phyloP scores from a whole-genome alignment of 2,888 invertebrate genomes.

The Lypha dubia region DNA sequence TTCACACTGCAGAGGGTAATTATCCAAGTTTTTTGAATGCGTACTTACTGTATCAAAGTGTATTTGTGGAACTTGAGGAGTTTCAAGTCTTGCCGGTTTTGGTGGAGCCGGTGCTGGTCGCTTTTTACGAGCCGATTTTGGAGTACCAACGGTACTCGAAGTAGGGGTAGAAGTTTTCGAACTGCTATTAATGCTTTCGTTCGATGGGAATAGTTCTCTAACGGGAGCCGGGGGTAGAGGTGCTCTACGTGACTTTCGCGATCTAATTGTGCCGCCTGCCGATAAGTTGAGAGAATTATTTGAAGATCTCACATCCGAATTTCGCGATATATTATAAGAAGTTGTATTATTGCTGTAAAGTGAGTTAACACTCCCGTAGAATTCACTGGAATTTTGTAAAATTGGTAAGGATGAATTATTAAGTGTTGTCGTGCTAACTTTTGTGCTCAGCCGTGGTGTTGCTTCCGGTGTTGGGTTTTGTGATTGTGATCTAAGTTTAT shows the following conservation, averaged over 20 bases:
- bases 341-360: slow-evolving; percentile 69
- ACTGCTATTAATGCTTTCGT: slow-evolving; percentile 67
- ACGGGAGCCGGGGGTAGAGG: slow-evolving; percentile 78
- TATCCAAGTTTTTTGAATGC: slow-evolving; percentile 78
- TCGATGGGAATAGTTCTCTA: slow-evolving; percentile 76
- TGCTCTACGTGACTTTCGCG: slow-evolving; percentile 78
- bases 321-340: slow-evolving; percentile 75
- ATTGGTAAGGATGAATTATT: slow-evolving; percentile 67
- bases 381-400: slow-evolving; percentile 76
- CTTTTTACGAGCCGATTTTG: slow-evolving; percentile 85
- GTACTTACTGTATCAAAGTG: slow-evolving; percentile 70
- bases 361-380: slow-evolving; percentile 78
- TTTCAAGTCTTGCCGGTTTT: slow-evolving; percentile 75
- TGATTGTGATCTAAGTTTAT: slow-evolving; percentile 79
- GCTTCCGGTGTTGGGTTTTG: slow-evolving; percentile 79
- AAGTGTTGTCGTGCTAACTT: slow-evolving; percentile 67
- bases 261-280: slow-evolving; percentile 77
- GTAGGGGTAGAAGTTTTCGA: slow-evolving; percentile 77
- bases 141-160: slow-evolving; percentile 81
- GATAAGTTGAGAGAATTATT: slow-evolving; percentile 78
- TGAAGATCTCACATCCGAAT: slow-evolving; percentile 77
- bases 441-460: slow-evolving; percentile 77
- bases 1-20: slow-evolving; percentile 79
- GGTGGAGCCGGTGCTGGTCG: slow-evolving; percentile 86
- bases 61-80: slow-evolving; percentile 52